Evolutionary conservation across 2,888 invertebrate genomes (phyloP), one percentile per base, ranked within the genome.

Genomic region (Pycnomerus fuliginosus): DNA sequence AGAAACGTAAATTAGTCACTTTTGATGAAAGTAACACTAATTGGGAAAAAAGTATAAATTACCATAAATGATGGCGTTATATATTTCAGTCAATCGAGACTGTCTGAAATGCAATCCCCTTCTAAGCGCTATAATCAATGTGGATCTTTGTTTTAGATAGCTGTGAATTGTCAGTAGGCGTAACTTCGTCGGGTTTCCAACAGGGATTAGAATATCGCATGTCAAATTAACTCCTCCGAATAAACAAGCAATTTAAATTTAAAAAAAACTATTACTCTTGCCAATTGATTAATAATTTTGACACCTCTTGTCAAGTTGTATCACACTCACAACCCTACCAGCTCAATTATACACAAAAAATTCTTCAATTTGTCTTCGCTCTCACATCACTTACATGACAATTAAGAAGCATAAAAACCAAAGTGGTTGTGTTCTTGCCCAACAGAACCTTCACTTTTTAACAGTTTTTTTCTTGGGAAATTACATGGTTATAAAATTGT

Each of bases 131-230:
- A n/a, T 38, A 56, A 58, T 57, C 57, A 61, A 60, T 61, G 58
- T 51, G 16, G 15, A 55, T 56, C 61, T 58, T 61, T 60, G 61
- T 61, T 58, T 50, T 48, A 44, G 42, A 32, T 45, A 48, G 46
- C 53, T 50, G 50, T 56, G 48, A 53, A 55, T 50, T 52, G 53
- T 46, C 53, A 52, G 57, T 59, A 55, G 64, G 64, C 56, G 64
- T 55, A 44, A 44, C 49, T 42, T 58, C 46, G 52, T 62, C 60
- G 47, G 50, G 56, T 63, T 60, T 54, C 61, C 8, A 33, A 39
- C 31, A 24, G 30, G 35, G 45, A 41, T 42, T 20, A 33, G 16
- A 16, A 23, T 47, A 43, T 46, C 46, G 25, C 40, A 31, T 46
- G 42, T 16, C 36, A 46, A 46, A 42, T 46, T 40, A 40, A 40